These are phyloP conservation scores for Falco novaeseelandiae DNA, from an alignment of 2,797 vertebrate genomes.

Conservation along the genomic window DNA sequence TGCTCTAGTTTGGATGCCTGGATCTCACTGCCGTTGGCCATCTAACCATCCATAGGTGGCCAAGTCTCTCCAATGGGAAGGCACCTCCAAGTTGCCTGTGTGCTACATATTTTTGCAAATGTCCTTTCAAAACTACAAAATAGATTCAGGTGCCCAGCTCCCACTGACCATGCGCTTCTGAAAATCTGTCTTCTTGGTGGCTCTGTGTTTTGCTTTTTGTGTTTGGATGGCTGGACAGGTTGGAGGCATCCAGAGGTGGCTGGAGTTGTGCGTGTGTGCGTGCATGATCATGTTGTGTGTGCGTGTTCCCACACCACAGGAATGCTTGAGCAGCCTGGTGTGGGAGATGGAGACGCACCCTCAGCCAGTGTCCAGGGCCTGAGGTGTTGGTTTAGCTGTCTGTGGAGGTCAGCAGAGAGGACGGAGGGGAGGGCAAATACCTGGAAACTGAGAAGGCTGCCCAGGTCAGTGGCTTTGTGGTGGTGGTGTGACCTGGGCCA, in stretches of 20 bases:
- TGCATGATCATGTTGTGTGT: background rate
- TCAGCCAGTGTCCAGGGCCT: background rate
- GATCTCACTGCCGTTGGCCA: background rate
- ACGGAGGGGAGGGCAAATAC: background rate
- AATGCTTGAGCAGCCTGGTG: background rate
- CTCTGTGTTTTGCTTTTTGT: background rate
- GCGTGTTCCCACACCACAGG: background rate
- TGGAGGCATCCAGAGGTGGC: background rate
- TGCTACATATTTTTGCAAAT: background rate
- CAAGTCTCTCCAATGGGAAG: background rate
- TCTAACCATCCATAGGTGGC: background rate
- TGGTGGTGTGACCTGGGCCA: background rate
- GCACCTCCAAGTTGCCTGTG: background rate
- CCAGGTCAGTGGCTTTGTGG: background rate
- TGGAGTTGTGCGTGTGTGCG: background rate
- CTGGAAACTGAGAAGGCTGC: background rate
- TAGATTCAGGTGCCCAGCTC: constrained; percentile 31
- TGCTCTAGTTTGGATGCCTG: background rate
- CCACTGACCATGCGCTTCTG: constrained; percentile 30
- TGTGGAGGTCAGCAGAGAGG: background rate
- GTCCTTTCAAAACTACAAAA: background rate
- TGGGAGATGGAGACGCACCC: background rate
- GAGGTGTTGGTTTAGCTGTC: background rate
- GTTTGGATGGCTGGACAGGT: background rate
- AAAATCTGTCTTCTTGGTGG: background rate